These are phyloP conservation scores for Drosophila watanabei DNA, from an alignment of 1,140 invertebrate genomes.

Conservation along the genomic window DNA sequence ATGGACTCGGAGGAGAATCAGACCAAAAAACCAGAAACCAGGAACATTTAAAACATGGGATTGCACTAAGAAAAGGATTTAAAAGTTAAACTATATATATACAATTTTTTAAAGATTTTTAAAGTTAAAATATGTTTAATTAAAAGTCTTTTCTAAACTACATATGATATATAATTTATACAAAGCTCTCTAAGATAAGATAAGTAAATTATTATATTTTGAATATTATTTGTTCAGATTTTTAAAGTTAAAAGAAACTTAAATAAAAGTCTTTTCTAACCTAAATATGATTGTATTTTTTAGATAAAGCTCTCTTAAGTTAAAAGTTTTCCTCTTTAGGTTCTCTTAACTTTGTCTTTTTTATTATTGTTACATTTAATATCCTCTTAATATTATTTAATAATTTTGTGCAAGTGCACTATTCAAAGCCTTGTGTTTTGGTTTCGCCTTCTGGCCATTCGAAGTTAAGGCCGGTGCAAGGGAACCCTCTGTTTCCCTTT, in stretches of 20 bases:
- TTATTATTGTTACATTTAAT: neutral
- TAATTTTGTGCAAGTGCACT: conserved; percentile 7
- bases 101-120: neutral
- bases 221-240: too few species aligned
- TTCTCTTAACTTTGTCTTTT: neutral
- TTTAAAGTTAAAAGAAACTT: neutral
- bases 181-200: neutral
- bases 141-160: neutral
- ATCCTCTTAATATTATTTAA: neutral
- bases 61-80: conserved; percentile 10
- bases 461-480: neutral
- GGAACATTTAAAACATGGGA: conserved; percentile 5
- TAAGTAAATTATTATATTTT: too few species aligned
- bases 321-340: too few species aligned
- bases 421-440: neutral
- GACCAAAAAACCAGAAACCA: conserved; percentile 15
- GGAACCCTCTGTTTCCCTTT: conserved; percentile 15
- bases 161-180: rapidly evolving
- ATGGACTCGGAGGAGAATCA: conserved; percentile 4
- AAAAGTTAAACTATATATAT: neutral
- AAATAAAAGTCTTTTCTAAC: neutral
- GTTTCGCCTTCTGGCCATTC: conserved; percentile 21
- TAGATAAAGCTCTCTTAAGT: neutral
- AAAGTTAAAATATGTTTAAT: neutral
- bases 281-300: neutral